phyloP scores from a whole-genome alignment of 2,888 invertebrate species.

The Gastrophysa polygoni region DNA sequence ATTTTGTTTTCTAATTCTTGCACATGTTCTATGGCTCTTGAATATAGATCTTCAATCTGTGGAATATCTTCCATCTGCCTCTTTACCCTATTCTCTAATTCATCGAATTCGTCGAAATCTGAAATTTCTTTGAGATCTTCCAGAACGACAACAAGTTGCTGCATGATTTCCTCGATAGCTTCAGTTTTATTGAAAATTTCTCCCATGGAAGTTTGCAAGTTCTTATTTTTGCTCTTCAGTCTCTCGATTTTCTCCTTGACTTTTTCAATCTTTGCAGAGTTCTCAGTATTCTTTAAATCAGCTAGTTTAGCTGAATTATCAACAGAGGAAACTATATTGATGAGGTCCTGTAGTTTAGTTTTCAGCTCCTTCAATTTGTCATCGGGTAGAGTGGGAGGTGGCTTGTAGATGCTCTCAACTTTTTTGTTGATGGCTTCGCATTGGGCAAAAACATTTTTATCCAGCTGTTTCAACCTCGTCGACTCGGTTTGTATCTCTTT shows the following conservation, averaged over 20 bases:
- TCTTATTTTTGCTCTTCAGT: conserved; percentile 38
- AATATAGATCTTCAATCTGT: conserved; percentile 56
- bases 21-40: conserved; percentile 60
- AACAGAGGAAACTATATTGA: conserved; percentile 36
- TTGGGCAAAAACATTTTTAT: conserved; percentile 51
- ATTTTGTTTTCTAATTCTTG: conserved; percentile 60
- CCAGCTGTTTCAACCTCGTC: conserved; percentile 30
- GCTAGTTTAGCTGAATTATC: conserved; percentile 35
- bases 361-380: conserved; percentile 43
- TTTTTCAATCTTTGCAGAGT: conserved; percentile 33
- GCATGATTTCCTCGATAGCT: conserved; percentile 37
- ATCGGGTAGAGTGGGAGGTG: conserved; percentile 28
- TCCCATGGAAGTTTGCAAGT: conserved; percentile 31
- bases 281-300: conserved; percentile 41
- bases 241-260: conserved; percentile 40
- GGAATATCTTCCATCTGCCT: conserved; percentile 38
- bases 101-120: conserved; percentile 47
- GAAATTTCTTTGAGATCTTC: conserved; percentile 33
- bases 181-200: conserved; percentile 35
- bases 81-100: conserved; percentile 54
- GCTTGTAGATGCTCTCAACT: conserved; percentile 50
- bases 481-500: conserved; percentile 56
- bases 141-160: conserved; percentile 40
- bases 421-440: conserved; percentile 52
- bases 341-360: conserved; percentile 38